Conservation (phyloP, 2,797 vertebrate species). For the Nannoperca obscura region DNA sequence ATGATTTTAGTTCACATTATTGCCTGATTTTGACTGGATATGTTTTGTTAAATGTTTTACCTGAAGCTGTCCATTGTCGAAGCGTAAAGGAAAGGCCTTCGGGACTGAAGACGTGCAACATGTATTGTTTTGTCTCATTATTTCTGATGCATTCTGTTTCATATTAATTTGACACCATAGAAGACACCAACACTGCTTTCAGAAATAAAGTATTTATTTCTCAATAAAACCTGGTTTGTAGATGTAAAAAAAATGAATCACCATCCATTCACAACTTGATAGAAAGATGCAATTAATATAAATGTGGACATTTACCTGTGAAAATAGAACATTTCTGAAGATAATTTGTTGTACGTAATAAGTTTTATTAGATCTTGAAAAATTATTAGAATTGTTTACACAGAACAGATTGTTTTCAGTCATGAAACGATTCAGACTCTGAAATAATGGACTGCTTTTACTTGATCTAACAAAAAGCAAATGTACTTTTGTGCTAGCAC, state of each 20-base stretch:
- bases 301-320: neutral
- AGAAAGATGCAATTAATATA: neutral
- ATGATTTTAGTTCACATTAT: conserved; percentile 42
- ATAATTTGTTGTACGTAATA: neutral
- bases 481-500: neutral
- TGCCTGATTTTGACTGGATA: conserved; percentile 16
- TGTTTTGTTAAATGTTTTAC: neutral
- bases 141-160: neutral
- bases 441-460: conserved; percentile 5
- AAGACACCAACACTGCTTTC: neutral
- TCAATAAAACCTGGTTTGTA: neutral
- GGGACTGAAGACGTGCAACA: neutral
- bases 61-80: conserved; percentile 16
- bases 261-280: neutral
- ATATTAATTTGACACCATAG: neutral
- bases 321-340: neutral
- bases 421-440: too few relatives aligned
- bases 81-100: neutral
- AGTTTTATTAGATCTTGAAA: neutral
- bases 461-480: conserved; percentile 1
- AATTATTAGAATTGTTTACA: neutral
- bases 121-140: neutral
- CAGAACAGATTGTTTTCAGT: neutral
- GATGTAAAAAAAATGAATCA: neutral
- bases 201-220: neutral